Evolutionary conservation across 2,888 invertebrate genomes (phyloP), one percentile per base, ranked within the genome.

Genomic region (Ormyrus thymus): DNA sequence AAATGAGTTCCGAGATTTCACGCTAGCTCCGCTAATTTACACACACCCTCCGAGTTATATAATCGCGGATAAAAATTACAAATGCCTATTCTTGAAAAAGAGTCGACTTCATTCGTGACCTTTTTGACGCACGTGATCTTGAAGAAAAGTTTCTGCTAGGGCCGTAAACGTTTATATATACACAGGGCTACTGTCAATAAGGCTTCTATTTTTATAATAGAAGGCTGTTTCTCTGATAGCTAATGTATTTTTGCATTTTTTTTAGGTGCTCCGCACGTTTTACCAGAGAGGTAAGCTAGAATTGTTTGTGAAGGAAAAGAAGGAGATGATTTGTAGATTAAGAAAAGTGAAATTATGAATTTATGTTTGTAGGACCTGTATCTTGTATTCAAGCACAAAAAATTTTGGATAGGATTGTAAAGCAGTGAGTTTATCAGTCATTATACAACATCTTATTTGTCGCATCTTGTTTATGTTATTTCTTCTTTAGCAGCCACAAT

Each of bases 231-330:
- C 66, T 53, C 29, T 72, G 66, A 77, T 66, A 46, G 10, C 8
- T 29, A 77, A 55, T 46, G 46, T 51, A 69, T 82, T 50, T 65
- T 80, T 80, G 81, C 81, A 61, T 75, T 66, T 70, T 75, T 84
- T 83, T 10, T 81, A 89, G 89, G 83, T 87, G 69, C 85, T 85
- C 76, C 88, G 88, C 82, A 86, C 87, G 2, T 82, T 85, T 76
- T 86, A 87, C 81, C 84, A 84, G 58, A 85, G 85, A 84, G 84
- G 86, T 84, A 81, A 84, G 78, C 51, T 6, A 8, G 0, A 11
- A 55, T 43, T 9, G 7, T 61, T n/a, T 59, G 10, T 75, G 66
- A 2, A 43, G 4, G 29, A 11, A 43, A 48, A 66, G 46, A 55
- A 64, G 53, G 61, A 58, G 9, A 64, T 48, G 29, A 71, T 81